Conservation (phyloP, 2,113 vertebrate genomes). For the Theristicus caerulescens region DNA sequence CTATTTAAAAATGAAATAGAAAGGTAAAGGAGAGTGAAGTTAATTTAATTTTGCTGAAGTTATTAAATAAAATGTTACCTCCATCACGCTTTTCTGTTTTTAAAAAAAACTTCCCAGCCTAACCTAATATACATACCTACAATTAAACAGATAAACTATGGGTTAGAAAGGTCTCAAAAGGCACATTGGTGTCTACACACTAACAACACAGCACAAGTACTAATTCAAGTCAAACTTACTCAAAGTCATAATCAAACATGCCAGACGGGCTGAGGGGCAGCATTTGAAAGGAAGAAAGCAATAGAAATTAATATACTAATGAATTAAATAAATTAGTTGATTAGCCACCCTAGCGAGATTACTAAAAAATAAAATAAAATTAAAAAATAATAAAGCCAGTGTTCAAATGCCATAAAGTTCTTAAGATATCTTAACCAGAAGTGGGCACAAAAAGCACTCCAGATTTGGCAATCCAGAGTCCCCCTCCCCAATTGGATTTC, state of each 20-base stretch:
- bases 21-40: slow-evolving; percentile 73
- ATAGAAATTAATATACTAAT: slow-evolving; percentile 90
- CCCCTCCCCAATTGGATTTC: slow-evolving; percentile 37
- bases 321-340: slow-evolving; percentile 78
- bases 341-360: slow-evolving; percentile 78
- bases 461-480: background rate
- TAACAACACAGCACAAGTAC: slow-evolving; percentile 84
- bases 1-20: slow-evolving; percentile 68
- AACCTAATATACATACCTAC: slow-evolving; percentile 86
- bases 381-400: slow-evolving; percentile 53
- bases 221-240: slow-evolving; percentile 96
- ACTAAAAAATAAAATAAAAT: slow-evolving; percentile 34
- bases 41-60: slow-evolving; percentile 78
- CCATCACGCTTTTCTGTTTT: slow-evolving; percentile 82
- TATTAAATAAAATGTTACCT: slow-evolving; percentile 85
- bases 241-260: slow-evolving; percentile 99
- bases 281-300: slow-evolving; percentile 94
- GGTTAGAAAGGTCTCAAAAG: slow-evolving; percentile 79
- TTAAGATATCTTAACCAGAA: background rate
- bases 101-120: slow-evolving; percentile 84
- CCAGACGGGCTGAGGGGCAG: slow-evolving; percentile 97
- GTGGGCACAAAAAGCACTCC: slow-evolving; percentile 22
- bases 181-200: slow-evolving; percentile 75
- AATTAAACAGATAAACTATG: slow-evolving; percentile 85
- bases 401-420: slow-evolving; percentile 32